Conservation (phyloP, 2,113 vertebrate species). For the Coptodon rendalli region DNA sequence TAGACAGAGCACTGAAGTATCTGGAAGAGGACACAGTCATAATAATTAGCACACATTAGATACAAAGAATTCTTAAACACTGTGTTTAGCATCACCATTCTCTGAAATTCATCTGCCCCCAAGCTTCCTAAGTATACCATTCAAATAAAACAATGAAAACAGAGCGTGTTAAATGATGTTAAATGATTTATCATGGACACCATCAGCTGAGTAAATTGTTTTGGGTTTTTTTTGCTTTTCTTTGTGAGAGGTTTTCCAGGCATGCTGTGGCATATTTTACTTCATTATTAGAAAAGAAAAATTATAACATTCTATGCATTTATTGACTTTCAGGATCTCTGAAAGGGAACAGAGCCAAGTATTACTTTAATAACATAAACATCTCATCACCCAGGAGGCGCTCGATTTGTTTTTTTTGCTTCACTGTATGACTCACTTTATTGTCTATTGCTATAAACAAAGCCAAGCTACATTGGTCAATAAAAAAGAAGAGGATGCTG, state of each 20-base stretch:
- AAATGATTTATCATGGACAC: neutral
- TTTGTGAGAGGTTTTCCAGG: neutral
- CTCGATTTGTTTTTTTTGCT: neutral
- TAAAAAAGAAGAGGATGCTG: neutral
- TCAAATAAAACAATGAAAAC: neutral
- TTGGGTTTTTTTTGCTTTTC: accelerated
- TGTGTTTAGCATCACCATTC: neutral
- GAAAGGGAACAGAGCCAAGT: neutral
- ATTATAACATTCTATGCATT: neutral
- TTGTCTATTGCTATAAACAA: slow-evolving; percentile 4
- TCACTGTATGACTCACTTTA: neutral
- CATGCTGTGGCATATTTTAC: neutral
- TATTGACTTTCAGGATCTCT: neutral
- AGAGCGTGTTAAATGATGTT: neutral
- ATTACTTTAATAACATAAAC: slow-evolving; percentile 16
- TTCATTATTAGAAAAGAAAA: neutral
- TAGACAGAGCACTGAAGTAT: slow-evolving; percentile 83
- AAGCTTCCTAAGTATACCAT: neutral
- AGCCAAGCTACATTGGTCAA: neutral
- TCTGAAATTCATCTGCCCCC: neutral
- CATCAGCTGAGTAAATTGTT: neutral
- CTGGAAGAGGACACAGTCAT: slow-evolving; percentile 50
- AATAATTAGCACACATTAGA: neutral
- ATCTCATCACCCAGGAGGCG: neutral
- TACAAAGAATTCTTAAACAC: neutral